These are phyloP conservation scores for Sesamia nonagrioides DNA, from an alignment of 1,140 invertebrate genomes.

Conservation along the genomic window DNA sequence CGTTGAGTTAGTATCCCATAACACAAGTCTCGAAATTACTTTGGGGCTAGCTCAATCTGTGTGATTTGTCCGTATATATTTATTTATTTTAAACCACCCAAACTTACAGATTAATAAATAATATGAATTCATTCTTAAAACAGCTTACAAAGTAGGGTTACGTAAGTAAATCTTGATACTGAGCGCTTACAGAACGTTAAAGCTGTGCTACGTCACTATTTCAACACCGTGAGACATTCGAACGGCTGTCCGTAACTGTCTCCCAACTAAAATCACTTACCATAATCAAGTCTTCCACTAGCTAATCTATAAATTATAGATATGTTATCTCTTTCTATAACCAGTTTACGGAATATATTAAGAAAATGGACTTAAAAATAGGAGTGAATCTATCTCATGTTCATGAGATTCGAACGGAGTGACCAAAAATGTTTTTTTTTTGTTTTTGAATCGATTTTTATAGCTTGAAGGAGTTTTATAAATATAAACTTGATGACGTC, in stretches of 20 bases:
- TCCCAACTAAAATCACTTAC: constrained; percentile 59
- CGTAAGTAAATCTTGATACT: constrained; percentile 39
- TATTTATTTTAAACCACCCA: no score
- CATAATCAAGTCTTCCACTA: constrained; percentile 57
- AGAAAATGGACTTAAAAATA: constrained; percentile 58
- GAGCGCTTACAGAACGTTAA: constrained; percentile 37
- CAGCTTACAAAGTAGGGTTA: constrained; percentile 7
- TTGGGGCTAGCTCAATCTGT: no score
- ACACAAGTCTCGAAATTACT: no score
- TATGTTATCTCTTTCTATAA: constrained; percentile 61
- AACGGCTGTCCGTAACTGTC: constrained; percentile 44
- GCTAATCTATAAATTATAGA: constrained; percentile 63
- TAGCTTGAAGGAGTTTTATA: not conserved
- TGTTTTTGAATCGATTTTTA: not conserved
- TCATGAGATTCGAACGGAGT: constrained; percentile 44
- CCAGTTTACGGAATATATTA: constrained; percentile 60
- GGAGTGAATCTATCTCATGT: constrained; percentile 48
- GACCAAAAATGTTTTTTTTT: constrained; percentile 16
- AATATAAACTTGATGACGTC: not conserved
- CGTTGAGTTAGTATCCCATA: no score
- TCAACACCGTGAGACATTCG: constrained; percentile 48
- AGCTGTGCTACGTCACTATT: constrained; percentile 23
- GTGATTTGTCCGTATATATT: no score
- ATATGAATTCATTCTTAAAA: constrained; percentile 5
- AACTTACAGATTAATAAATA: not conserved